These are phyloP conservation scores for Spea multiplicata DNA, from an alignment of 2,113 vertebrate genomes.

Conservation along the genomic window DNA sequence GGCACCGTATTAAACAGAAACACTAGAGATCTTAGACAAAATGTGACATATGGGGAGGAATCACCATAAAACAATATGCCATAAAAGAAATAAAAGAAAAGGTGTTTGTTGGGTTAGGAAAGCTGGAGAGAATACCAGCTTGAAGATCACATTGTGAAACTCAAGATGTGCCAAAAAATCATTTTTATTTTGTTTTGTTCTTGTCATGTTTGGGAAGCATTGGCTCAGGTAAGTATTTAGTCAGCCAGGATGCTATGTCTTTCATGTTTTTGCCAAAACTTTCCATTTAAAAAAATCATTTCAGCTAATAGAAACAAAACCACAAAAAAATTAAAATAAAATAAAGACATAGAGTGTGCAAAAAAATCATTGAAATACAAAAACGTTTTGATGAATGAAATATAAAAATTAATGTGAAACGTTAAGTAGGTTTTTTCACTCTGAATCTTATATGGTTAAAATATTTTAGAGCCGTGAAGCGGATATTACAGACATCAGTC, in stretches of 20 bases:
- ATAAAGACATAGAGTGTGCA: background rate
- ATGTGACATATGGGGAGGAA: background rate
- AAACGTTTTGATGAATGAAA: background rate
- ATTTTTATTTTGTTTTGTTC: conserved; percentile 40
- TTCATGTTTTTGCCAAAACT: conserved; percentile 22
- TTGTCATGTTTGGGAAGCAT: conserved; percentile 39
- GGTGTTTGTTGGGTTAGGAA: background rate
- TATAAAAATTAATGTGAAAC: too few species aligned
- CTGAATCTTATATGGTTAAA: background rate
- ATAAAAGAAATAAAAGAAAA: conserved; percentile 5
- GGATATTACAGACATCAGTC: conserved; percentile 16
- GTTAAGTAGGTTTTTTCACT: background rate
- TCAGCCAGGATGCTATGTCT: conserved; percentile 15
- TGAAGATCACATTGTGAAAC: conserved; percentile 29
- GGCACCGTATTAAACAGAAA: too few species aligned
- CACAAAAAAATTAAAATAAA: background rate
- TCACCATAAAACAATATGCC: background rate
- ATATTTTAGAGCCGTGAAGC: background rate
- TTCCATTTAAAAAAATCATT: conserved; percentile 31
- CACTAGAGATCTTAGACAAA: background rate
- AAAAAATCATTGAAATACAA: background rate
- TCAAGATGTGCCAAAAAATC: conserved; percentile 12
- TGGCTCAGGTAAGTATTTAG: conserved; percentile 15
- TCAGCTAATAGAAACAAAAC: conserved; percentile 18
- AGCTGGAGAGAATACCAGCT: conserved; percentile 19